Evolutionary conservation across 2,888 invertebrate genomes (phyloP), one percentile per base, ranked within the genome.

Genomic region (Apocheima hispidaria): DNA sequence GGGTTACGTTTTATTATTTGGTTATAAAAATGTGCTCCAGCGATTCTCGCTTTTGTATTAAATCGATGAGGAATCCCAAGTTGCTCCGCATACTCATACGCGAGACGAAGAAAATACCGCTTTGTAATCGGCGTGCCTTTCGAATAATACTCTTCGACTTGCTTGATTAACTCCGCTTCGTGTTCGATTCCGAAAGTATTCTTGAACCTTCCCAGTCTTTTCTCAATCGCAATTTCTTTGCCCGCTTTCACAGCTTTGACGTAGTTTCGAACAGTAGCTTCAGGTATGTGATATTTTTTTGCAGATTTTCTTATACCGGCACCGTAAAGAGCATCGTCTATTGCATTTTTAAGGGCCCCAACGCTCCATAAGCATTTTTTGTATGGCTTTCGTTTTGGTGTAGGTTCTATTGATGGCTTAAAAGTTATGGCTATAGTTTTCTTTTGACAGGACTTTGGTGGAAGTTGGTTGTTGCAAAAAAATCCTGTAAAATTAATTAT

Each of bases 291-390:
- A 43, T 43, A 14, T 43, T 43, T 43, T 23, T 23, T 43, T 14
- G 43, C 43, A 7, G 43, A 23, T 23, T 43, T 43, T 4, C 43
- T 43, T 43, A 43, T 26, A 2, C 23, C 26, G 14, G 14, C 7
- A 23, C 43, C 23, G 23, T 14, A 26, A 10, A 26, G 21, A 7
- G 23, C 43, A 23, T 43, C 26, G 21, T 41, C 6, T 4, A 43
- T 43, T 2, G 43, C 43, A 43, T 26, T 23, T 23, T 43, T 43
- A 14, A 23, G 23, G 2, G 14, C 43, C 9, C 3, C 23, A 14
- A 23, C 23, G 23, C 43, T 43, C 43, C 43, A 43, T 7, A 43
- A 43, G 14, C 21, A 4, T 43, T 6, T 43, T 14, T 43, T 43
- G 43, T 26, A 26, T 23, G 23, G 23, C 6, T n/a, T 43, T 7